A percentile compares a stretch with the other conserved stretches of the same genome.
Conservation (phyloP, 2,888 invertebrate species). For the Tinea pellionella region DNA sequence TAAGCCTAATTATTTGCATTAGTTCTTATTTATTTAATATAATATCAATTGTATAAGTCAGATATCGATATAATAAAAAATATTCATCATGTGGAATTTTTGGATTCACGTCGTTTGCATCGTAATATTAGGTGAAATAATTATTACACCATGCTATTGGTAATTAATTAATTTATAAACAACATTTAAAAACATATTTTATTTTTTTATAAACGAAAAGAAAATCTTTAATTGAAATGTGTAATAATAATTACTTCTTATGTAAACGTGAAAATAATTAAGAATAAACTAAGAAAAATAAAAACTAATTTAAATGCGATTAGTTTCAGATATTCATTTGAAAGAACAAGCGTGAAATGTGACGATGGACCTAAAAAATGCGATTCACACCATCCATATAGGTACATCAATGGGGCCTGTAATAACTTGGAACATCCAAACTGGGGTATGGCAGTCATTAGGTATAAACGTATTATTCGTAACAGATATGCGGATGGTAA, state of each 20-base stretch:
- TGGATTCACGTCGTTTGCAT: neutral
- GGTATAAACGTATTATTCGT: constrained; percentile 65
- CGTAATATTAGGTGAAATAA: neutral
- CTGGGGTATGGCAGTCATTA: constrained; percentile 77
- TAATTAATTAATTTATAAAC: neutral
- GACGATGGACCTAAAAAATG: neutral
- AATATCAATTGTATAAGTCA: neutral
- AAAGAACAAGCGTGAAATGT: neutral
- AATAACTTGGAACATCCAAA: constrained; percentile 84
- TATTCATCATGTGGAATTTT: neutral
- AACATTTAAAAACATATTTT: too few relatives aligned
- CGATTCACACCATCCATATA: constrained; percentile 59
- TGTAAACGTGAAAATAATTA: too few relatives aligned
- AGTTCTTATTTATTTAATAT: neutral
- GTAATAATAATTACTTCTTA: too few relatives aligned
- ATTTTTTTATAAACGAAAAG: too few relatives aligned
- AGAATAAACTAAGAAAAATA: too few relatives aligned
- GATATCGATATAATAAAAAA: neutral
- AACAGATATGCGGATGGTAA: constrained; percentile 70
- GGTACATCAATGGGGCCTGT: constrained; percentile 83
- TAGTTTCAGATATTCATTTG: neutral
- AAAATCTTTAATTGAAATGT: too few relatives aligned
- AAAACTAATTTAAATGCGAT: neutral
- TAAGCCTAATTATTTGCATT: neutral
- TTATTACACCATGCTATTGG: neutral